Conservation (phyloP, 2,113 vertebrate species). For the Pteruthius melanotis region DNA sequence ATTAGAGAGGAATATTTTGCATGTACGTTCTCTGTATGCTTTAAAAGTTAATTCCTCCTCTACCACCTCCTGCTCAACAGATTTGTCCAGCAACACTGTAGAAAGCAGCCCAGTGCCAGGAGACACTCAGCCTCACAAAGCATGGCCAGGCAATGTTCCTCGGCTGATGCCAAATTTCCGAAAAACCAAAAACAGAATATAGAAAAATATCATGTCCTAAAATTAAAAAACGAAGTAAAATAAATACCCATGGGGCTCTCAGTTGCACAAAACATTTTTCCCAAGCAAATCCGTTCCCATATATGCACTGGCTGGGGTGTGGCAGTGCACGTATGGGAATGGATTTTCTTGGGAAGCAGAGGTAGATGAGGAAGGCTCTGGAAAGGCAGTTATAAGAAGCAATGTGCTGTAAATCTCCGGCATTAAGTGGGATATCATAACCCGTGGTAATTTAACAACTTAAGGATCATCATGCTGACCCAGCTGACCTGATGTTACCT, state of each 20-base stretch:
- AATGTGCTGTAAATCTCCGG: background rate
- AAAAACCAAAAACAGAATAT: background rate
- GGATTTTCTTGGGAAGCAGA: background rate
- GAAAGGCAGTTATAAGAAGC: background rate
- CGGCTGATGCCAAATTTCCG: background rate
- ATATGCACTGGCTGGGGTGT: background rate
- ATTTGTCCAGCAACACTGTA: background rate
- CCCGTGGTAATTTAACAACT: background rate
- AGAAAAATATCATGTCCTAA: background rate
- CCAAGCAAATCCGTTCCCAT: background rate
- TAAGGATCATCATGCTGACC: background rate
- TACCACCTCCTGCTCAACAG: conserved; percentile 3
- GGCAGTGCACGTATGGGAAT: background rate
- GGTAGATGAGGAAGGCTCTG: background rate
- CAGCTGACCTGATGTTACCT: background rate
- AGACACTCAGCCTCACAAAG: background rate
- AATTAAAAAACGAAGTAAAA: background rate
- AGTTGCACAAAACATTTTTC: background rate
- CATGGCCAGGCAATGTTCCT: background rate
- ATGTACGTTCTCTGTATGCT: background rate
- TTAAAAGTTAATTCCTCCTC: conserved; percentile 20
- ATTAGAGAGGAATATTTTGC: background rate
- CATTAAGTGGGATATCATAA: background rate
- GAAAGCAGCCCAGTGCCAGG: background rate
- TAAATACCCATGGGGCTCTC: background rate